Evolutionary conservation across 1,140 invertebrate genomes (phyloP).

Genomic region (Halyomorpha halys): DNA sequence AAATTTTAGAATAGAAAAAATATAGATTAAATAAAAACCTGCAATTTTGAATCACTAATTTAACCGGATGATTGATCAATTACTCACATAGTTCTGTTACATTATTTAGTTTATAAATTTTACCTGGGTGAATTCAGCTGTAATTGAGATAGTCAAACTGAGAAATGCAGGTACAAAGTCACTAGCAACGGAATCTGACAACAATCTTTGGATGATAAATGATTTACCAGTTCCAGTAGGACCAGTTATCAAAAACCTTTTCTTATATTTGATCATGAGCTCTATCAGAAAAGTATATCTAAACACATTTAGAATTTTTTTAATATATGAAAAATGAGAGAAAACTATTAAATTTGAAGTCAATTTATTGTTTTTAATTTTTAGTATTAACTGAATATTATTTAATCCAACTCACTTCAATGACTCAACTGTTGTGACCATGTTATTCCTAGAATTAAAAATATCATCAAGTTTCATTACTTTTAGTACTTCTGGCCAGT

Average conservation of each 20-base stretch:
- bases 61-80: too few species aligned
- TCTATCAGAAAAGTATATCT: background rate
- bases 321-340: too few species aligned
- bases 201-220: slow-evolving; percentile 74
- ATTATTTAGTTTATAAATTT: too few species aligned
- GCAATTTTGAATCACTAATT: too few species aligned
- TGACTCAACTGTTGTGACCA: slow-evolving; percentile 4
- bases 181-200: slow-evolving; percentile 64
- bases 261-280: slow-evolving; percentile 47
- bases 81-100: background rate
- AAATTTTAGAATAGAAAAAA: too few species aligned
- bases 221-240: slow-evolving; percentile 89
- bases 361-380: too few species aligned
- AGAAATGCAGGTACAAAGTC: slow-evolving; percentile 68
- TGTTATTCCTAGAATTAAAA: background rate
- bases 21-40: too few species aligned
- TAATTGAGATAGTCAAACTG: slow-evolving; percentile 80
- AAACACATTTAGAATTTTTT: too few species aligned
- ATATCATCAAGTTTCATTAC: slow-evolving; percentile 10
- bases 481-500: slow-evolving; percentile 5
- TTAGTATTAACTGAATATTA: too few species aligned
- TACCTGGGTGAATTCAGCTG: slow-evolving; percentile 58
- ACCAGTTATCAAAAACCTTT: slow-evolving; percentile 68
- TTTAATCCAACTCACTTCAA: background rate
- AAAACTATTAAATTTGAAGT: too few species aligned